A percentile compares a stretch with the other conserved stretches of the same genome.
Conservation (phyloP, 2,797 vertebrate genomes). For the Sebastes taczanowskii region DNA sequence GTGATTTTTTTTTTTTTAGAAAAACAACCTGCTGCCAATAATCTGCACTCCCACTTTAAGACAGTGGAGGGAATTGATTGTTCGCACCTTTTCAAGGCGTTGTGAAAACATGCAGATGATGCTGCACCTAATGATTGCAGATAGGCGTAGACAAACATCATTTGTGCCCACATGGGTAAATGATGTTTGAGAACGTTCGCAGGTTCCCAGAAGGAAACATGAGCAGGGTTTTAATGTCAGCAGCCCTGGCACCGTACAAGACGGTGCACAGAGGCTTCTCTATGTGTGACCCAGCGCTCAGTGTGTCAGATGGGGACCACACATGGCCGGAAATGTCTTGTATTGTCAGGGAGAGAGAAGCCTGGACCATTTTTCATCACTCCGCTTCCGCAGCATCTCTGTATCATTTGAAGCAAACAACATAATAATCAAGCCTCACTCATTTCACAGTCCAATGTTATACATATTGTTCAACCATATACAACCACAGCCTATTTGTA, state of each 20-base stretch:
- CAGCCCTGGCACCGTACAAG: slow-evolving; percentile 33
- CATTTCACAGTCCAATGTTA: neutral
- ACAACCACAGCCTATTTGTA: neutral
- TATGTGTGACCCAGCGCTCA: slow-evolving; percentile 30
- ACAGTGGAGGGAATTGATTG: slow-evolving; percentile 28
- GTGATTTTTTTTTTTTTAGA: slow-evolving; percentile 11
- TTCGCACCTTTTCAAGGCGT: slow-evolving; percentile 23
- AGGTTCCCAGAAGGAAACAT: slow-evolving; percentile 48
- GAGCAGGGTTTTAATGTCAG: slow-evolving; percentile 56
- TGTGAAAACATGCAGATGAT: slow-evolving; percentile 33
- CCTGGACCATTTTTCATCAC: neutral
- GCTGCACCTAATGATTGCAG: slow-evolving; percentile 19
- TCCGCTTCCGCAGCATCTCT: neutral
- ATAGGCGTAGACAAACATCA: slow-evolving; percentile 13
- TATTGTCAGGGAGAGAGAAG: neutral
- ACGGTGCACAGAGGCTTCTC: slow-evolving; percentile 43
- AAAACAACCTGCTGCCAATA: slow-evolving; percentile 22
- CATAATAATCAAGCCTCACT: neutral
- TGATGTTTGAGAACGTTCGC: slow-evolving; percentile 31
- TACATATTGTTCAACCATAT: neutral
- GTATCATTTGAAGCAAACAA: neutral
- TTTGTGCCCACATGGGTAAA: slow-evolving; percentile 25
- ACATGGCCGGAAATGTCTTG: slow-evolving; percentile 1
- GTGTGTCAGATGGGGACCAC: slow-evolving; percentile 13
- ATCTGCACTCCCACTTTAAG: slow-evolving; percentile 35